phyloP scores from a whole-genome alignment of 2,888 invertebrate species.

The Melitaea athalia region DNA sequence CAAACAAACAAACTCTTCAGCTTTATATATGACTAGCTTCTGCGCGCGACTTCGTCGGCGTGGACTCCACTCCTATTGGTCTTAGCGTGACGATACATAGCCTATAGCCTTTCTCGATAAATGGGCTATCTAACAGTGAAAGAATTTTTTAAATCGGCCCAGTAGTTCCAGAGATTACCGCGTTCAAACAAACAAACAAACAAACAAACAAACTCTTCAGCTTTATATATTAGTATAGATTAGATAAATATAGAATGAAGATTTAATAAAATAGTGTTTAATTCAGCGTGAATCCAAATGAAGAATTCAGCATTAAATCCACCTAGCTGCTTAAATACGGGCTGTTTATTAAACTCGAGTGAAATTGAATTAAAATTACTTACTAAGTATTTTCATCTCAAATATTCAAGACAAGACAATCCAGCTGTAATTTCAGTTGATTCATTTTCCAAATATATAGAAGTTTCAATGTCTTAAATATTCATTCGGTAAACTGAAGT shows the following conservation, averaged over 20 bases:
- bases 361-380: slow-evolving; percentile 5
- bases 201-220: too few species aligned
- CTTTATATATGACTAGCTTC: too few species aligned
- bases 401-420: slow-evolving; percentile 5
- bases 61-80: too few species aligned
- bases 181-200: too few species aligned
- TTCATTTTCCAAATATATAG: neutral
- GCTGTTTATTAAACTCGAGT: slow-evolving; percentile 8
- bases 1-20: too few species aligned
- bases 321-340: slow-evolving; percentile 9
- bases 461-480: neutral
- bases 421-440: neutral
- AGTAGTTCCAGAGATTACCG: too few species aligned
- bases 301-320: slow-evolving; percentile 6
- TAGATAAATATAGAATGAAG: neutral
- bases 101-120: too few species aligned
- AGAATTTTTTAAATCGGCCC: too few species aligned
- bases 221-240: too few species aligned
- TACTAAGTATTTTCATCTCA: neutral
- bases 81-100: too few species aligned
- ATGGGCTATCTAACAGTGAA: too few species aligned
- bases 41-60: too few species aligned
- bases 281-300: neutral
- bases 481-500: neutral
- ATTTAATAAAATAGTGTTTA: neutral